Evolutionary conservation across 2,113 vertebrate genomes (phyloP).

Genomic region (Cinclus mexicanus): DNA sequence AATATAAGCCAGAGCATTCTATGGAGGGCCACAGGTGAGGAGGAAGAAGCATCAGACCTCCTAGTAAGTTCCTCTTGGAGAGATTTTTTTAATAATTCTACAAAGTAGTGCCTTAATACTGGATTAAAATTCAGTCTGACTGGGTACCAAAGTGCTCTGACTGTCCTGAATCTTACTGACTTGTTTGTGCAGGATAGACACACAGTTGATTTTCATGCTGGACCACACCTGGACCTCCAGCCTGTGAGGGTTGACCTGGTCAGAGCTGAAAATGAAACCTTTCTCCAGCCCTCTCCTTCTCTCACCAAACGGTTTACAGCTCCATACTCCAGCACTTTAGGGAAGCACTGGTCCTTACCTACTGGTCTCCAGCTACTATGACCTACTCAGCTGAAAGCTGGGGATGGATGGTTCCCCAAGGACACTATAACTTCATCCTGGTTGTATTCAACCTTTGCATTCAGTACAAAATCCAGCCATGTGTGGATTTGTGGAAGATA

Average conservation of each 20-base stretch:
- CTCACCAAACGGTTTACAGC: background rate
- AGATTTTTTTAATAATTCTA: background rate
- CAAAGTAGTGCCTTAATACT: background rate
- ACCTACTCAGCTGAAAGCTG: background rate
- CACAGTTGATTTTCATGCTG: background rate
- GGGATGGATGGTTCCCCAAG: background rate
- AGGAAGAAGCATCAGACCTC: background rate
- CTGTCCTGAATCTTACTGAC: background rate
- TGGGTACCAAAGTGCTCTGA: background rate
- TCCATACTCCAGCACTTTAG: background rate
- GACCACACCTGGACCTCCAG: background rate
- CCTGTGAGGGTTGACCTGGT: background rate
- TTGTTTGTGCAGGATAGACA: background rate
- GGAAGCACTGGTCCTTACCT: background rate
- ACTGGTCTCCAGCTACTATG: background rate
- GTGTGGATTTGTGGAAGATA: conserved; percentile 1
- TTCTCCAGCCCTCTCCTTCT: background rate
- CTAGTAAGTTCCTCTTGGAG: background rate
- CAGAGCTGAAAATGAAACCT: background rate
- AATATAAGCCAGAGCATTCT: background rate
- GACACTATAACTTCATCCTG: background rate
- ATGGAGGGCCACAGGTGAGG: background rate
- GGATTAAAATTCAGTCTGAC: background rate
- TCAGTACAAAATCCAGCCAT: background rate
- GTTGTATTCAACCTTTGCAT: background rate